These are phyloP conservation scores for Sesamia nonagrioides DNA, from an alignment of 1,140 invertebrate species.

Conservation along the genomic window DNA sequence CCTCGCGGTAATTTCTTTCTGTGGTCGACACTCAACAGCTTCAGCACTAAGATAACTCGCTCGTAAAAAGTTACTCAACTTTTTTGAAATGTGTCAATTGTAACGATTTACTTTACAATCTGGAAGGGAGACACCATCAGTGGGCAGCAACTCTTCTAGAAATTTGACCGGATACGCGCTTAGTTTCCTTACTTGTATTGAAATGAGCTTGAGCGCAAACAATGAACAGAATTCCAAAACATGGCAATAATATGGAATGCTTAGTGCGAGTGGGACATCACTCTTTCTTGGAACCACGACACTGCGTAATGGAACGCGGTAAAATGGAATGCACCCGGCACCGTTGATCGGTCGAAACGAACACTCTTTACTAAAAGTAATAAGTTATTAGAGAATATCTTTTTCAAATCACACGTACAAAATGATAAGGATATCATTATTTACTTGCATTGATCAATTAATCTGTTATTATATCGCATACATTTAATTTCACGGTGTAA, in stretches of 20 bases:
- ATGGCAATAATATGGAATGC: constrained; percentile 77
- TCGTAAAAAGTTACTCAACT: constrained; percentile 12
- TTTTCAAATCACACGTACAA: constrained; percentile 20
- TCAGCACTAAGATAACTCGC: constrained; percentile 1
- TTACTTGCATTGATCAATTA: constrained; percentile 16
- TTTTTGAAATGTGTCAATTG: not conserved
- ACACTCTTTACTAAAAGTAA: constrained; percentile 59
- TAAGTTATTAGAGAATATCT: constrained; percentile 45
- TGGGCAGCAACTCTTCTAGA: constrained; percentile 45
- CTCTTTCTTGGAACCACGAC: constrained; percentile 81
- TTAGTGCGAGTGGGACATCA: constrained; percentile 81
- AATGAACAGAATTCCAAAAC: constrained; percentile 85
- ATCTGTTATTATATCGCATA: not conserved
- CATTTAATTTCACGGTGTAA: not conserved
- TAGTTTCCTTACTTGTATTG: constrained; percentile 77
- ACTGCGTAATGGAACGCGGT: constrained; percentile 80
- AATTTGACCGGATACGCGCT: constrained; percentile 75
- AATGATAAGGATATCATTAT: constrained; percentile 7
- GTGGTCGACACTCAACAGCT: constrained; percentile 14
- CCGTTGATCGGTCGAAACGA: constrained; percentile 66
- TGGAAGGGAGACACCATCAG: not conserved
- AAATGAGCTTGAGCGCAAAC: constrained; percentile 81
- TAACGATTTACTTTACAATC: not conserved
- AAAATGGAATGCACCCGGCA: constrained; percentile 81
- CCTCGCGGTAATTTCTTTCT: constrained; percentile 32